Base-by-base conservation (phyloP, 2,113 vertebrate species). In the Octodon degus region DNA sequence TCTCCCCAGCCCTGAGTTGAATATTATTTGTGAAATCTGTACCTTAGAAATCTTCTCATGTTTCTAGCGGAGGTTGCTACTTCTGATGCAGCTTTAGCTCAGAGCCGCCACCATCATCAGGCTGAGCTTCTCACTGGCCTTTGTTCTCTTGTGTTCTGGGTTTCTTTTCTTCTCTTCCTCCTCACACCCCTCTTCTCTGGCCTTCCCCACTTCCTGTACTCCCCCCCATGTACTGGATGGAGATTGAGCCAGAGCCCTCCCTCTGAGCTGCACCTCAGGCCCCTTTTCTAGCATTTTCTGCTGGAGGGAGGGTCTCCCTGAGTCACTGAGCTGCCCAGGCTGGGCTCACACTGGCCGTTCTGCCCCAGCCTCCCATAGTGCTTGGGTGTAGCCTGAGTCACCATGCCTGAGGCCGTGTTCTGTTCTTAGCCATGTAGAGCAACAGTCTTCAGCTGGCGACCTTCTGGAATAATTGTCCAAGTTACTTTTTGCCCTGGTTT, bases 401-500 rank as follows among this genome's bases (percentile, higher is more conserved):
- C n/a, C n/a, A 37, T 19, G 19, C n/a, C 70, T 20, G 70, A 72
- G 22, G 7, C 24, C n/a, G 79, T 43, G 3, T 77, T 86, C 40
- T 43, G 37, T 8, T 25, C 65, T 72, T 63, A 84, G 34, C 34
- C 47, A 58, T 79, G 82, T 84, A 83, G 67, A 93, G 50, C 95
- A 87, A 47, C 2, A 0, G 2, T 95, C 62, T 92, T 93, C 47
- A 77, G 85, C 10, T 84, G 70, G 13, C 34, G 84, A n/a, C 43
- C 76, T 84, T 72, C 80, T 65, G 40, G 67, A 72, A 19, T 68
- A 32, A 80, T 65, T 96, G 87, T 87, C 79, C 67, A 94, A 63
- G 24, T 96, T 65, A 67, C 47, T 65, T 87, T 94, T 47, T 84
- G 68, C 43, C 58, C 67, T 30, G 79, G 32, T 93, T 91, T 72